A percentile compares a stretch with the other conserved stretches of the same genome.
phyloP scores from a whole-genome alignment of 2,797 vertebrate species.

The Alca torda region DNA sequence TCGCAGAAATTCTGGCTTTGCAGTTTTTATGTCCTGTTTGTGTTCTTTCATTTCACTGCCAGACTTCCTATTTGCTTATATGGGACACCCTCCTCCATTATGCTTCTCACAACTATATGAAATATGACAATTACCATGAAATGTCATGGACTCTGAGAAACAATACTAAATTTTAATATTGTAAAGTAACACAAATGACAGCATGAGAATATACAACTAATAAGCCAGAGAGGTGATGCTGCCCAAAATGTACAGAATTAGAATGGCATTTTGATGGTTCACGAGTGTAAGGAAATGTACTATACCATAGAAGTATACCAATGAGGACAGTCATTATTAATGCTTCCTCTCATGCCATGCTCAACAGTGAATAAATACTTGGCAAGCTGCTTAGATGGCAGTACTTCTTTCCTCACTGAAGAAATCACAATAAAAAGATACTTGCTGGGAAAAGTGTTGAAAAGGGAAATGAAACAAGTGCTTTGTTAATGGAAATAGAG shows the following conservation, averaged over 20 bases:
- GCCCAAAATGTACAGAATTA: not conserved
- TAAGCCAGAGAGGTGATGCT: not conserved
- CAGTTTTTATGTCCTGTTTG: slow-evolving; percentile 41
- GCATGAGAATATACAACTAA: not conserved
- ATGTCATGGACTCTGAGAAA: not conserved
- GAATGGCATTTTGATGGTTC: not conserved
- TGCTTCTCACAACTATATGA: not conserved
- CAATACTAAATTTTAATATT: not conserved
- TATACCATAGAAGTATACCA: not conserved
- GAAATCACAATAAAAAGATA: not conserved
- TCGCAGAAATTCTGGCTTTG: slow-evolving; percentile 14
- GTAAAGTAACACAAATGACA: not conserved
- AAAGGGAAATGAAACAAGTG: not conserved
- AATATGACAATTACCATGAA: not conserved
- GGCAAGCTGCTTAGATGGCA: not conserved
- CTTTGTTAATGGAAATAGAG: not conserved
- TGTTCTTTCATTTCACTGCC: not conserved
- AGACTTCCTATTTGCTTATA: slow-evolving; percentile 27
- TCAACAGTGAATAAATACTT: not conserved
- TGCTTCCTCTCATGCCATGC: not conserved
- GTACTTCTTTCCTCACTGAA: not conserved
- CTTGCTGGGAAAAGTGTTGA: not conserved
- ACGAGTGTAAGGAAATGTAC: not conserved
- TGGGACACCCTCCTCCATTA: not conserved
- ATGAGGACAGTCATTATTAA: not conserved